These are phyloP conservation scores for Copidosoma floridanum DNA, from an alignment of 1,140 invertebrate species.

Conservation along the genomic window DNA sequence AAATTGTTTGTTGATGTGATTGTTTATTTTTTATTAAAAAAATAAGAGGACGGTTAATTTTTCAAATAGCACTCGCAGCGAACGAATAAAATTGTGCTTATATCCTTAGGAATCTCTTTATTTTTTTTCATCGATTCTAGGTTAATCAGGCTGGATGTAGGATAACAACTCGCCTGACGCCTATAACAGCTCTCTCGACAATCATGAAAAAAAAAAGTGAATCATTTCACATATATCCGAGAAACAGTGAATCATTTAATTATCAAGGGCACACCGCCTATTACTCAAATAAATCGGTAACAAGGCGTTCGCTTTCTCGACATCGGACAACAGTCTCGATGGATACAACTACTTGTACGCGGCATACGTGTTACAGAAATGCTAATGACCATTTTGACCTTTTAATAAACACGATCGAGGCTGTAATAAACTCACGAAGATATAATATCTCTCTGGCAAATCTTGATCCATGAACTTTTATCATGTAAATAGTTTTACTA, in stretches of 20 bases:
- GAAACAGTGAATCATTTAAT: slow-evolving; percentile 20
- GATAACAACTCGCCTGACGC: not conserved
- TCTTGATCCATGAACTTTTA: no score
- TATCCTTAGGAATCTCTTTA: no score
- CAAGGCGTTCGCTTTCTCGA: slow-evolving; percentile 17
- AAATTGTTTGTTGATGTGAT: no score
- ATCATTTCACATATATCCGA: slow-evolving; percentile 9
- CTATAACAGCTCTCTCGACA: not conserved
- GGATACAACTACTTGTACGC: no score
- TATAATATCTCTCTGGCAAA: no score
- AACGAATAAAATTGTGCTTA: no score
- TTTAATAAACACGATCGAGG: not conserved
- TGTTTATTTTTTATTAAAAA: no score
- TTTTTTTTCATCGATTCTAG: not conserved
- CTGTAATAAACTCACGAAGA: not conserved
- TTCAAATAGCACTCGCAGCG: no score
- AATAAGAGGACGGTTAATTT: no score
- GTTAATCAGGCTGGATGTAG: slow-evolving; percentile 1
- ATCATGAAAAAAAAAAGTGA: slow-evolving; percentile 9
- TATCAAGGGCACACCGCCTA: slow-evolving; percentile 15
- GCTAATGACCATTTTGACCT: slow-evolving; percentile 1
- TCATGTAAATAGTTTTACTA: no score
- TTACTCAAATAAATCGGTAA: slow-evolving; percentile 21
- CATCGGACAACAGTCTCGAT: not conserved
- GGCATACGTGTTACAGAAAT: no score